Base-by-base conservation (phyloP, 2,888 invertebrate species). In the Oligia latruncula region DNA sequence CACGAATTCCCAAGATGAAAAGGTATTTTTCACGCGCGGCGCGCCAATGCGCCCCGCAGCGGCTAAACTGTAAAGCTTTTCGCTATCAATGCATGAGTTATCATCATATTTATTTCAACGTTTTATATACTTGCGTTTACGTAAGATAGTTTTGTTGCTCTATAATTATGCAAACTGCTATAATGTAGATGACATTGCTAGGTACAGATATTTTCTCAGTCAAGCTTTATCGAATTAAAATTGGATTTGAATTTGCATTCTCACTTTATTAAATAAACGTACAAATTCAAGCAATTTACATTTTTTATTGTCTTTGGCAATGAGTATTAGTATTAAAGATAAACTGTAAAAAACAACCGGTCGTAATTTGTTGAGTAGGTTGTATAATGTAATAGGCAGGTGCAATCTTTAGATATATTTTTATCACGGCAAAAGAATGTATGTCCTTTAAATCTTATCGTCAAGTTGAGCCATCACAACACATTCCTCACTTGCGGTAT, bases 1-100 rank as follows among this genome's bases (percentile, higher is more conserved):
- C 93, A 93, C 94, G 95, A 95, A 96, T 96, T 96, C 96, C 95
- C 96, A 93, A 95, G 96, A 95, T 95, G 94, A 95, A 96, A 95
- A 93, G 94, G 93, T 95, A 95, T 96, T 96, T 96, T 95, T 95
- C 95, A 95, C 94, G 93, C 92, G 91, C 90, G 91, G 87, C 90
- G 90, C 90, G 91, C 91, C 91, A 90, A 87, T 90, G 88, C 91
- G 88, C 90, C 89, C 86, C 89, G 86, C 90, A 83, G 81, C 86
- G 82, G 87, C 90, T 92, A 91, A 94, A 93, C 92, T 92, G 91
- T 88, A 90, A 92, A 92, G 91, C 92, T 93, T 92, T 92, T 88
- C 89, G 89, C 90, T 94, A 94, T 93, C 91, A 88, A 92, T 93
- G 92, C 90, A 91, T 90, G 91, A 89, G 80, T 84, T 88, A 89